Evolutionary conservation across 2,888 invertebrate species (phyloP).

Genomic region (Camponotus fellah): DNA sequence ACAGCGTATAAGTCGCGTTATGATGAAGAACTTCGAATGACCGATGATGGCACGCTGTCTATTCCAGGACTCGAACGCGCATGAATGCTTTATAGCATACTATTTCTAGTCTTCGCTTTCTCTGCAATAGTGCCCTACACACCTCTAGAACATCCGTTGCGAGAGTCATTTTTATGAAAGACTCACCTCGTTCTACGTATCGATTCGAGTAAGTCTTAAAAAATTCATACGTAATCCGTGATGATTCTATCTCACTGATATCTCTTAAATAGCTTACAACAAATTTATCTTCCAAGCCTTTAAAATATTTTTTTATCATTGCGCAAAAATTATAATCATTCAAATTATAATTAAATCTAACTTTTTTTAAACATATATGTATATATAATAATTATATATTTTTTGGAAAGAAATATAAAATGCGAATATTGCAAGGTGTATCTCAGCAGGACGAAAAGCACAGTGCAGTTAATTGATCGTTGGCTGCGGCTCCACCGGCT

Average conservation of each 20-base stretch:
- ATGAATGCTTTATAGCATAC: conserved; percentile 59
- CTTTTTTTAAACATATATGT: not conserved
- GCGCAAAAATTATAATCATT: not conserved
- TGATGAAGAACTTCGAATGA: conserved; percentile 48
- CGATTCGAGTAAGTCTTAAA: conserved; percentile 18
- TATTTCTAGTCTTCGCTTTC: conserved; percentile 60
- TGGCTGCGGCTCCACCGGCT: not conserved
- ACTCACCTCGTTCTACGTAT: conserved; percentile 43
- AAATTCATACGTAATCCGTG: conserved; percentile 6
- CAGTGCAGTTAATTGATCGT: conserved; percentile 31
- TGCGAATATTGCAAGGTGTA: not conserved
- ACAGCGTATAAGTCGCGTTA: conserved; percentile 5
- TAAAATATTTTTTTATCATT: not conserved
- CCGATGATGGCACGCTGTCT: conserved; percentile 31
- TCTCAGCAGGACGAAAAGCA: not conserved
- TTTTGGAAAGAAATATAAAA: not conserved
- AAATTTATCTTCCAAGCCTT: not conserved
- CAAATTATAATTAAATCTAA: not conserved
- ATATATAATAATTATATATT: not conserved
- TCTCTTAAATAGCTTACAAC: not conserved
- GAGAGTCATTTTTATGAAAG: conserved; percentile 48
- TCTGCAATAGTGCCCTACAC: conserved; percentile 43
- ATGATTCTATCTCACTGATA: not conserved
- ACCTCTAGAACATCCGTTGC: conserved; percentile 41
- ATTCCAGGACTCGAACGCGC: conserved; percentile 44